phyloP scores from a whole-genome alignment of 2,888 invertebrate genomes.

The Netelia fuscicornis region DNA sequence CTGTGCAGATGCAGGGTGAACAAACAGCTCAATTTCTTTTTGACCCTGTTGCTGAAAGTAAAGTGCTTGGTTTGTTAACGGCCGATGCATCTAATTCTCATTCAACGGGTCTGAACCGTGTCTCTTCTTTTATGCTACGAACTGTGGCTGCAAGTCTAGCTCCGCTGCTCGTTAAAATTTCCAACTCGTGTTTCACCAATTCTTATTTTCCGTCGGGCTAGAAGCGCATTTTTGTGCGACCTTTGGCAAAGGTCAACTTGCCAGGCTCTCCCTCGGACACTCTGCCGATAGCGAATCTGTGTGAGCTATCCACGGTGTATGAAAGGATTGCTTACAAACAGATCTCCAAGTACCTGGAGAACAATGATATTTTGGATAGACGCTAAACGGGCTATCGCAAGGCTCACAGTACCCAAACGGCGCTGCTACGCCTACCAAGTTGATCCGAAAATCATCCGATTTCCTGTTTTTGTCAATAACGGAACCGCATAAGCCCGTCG shows the following conservation, averaged over 20 bases:
- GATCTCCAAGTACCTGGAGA: background rate
- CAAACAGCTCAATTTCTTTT: background rate
- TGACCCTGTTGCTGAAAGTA: background rate
- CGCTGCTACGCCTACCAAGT: conserved; percentile 16
- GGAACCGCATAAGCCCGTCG: too few species aligned
- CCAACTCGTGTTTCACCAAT: background rate
- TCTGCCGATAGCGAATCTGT: conserved; percentile 35
- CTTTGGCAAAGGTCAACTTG: background rate
- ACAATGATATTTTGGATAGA: background rate
- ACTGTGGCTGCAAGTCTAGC: background rate
- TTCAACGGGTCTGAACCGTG: background rate
- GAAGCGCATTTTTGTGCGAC: background rate
- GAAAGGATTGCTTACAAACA: conserved; percentile 6
- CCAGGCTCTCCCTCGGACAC: conserved; percentile 8
- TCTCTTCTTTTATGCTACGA: background rate
- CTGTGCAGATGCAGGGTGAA: too few species aligned
- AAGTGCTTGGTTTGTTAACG: background rate
- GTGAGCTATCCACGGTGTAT: conserved; percentile 31
- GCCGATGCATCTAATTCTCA: background rate
- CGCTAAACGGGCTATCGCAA: conserved; percentile 1
- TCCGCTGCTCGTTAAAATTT: background rate
- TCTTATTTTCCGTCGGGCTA: background rate
- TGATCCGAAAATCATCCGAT: too few species aligned
- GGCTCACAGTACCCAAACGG: background rate
- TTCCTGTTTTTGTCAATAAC: too few species aligned